A percentile compares a stretch with the other conserved stretches of the same genome.
phyloP scores from a whole-genome alignment of 2,797 vertebrate species.

The Sternarchorhynchus goeldii region DNA sequence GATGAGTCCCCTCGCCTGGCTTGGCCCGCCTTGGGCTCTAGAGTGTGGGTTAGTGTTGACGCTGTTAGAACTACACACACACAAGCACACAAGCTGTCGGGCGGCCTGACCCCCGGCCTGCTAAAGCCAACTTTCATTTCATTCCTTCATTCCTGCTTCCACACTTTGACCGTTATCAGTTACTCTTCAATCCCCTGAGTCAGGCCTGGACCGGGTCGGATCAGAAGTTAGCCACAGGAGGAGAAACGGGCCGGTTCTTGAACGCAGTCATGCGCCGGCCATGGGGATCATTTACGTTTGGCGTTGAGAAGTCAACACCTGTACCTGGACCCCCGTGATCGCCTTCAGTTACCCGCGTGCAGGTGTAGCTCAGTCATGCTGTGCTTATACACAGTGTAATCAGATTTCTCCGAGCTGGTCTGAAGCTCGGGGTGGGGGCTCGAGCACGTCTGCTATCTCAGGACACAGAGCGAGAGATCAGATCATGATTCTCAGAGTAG shows the following conservation, averaged over 20 bases:
- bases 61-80: conserved; percentile 25
- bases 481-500: not conserved
- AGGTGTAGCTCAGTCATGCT: conserved; percentile 6
- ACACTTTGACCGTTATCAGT: not conserved
- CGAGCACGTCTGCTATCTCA: conserved; percentile 6
- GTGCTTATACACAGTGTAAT: conserved; percentile 15
- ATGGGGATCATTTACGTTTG: conserved; percentile 7
- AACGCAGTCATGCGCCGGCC: not conserved
- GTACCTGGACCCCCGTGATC: conserved; percentile 4
- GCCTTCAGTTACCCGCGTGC: conserved; percentile 18
- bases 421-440: not conserved
- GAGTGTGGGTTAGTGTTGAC: conserved; percentile 20
- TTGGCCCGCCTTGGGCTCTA: conserved; percentile 12
- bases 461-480: not conserved
- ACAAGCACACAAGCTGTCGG: conserved; percentile 32
- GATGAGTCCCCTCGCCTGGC: conserved; percentile 18
- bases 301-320: conserved; percentile 13
- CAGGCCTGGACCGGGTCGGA: not conserved
- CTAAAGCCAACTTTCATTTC: conserved; percentile 32
- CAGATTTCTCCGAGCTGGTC: conserved; percentile 16
- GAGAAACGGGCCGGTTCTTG: not conserved
- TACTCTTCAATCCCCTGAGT: not conserved
- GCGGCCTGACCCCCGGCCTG: conserved; percentile 43
- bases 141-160: not conserved
- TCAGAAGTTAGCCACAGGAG: not conserved